Evolutionary conservation across 2,797 vertebrate genomes (phyloP), one percentile per base, ranked within the genome.

Genomic region (Catostomus latipinnis): DNA sequence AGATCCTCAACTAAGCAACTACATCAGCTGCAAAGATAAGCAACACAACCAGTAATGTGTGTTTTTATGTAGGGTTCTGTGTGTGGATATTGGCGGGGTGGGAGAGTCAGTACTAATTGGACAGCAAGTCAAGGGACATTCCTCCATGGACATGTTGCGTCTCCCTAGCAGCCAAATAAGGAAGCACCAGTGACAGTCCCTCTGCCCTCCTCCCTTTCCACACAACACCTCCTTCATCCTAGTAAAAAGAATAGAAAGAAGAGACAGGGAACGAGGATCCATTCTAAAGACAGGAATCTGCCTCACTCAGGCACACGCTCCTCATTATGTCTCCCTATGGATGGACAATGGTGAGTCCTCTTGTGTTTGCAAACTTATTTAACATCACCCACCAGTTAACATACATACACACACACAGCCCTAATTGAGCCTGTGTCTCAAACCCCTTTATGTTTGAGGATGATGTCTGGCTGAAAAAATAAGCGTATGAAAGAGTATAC

Each of bases 321-420:
- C 96, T 97, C 96, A 98, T 98, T 97, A 96, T 53, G 81, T 91
- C 91, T 91, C 86, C 57, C 85, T 88, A 86, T 82, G 81, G 81
- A 84, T 67, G 54, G 12, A 92, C 91, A 91, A 92, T 87, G 86
- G 90, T 82, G 5, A 83, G 80, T 88, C 85, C 78, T 88, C 87
- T 89, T 85, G 57, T 87, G 88, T 87, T 84, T 81, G 76, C 83
- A 68, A 87, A 88, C 88, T 90, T 89, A 86, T 90, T 88, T 84
- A 68, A 62, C 75, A 85, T 62, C 6, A 4, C 50, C 81, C 85
- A 87, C 90, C 88, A 34, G 34, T 34, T 34, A 34, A 34, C 34
- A 8, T 60, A 66, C 73, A 77, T 2, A 34, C 34, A 34, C 34
- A 34, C 34, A 34, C 34, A 7, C 93, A 34, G 34, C 34, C 91